Evolutionary conservation across 2,797 vertebrate species (phyloP), one percentile per base, ranked within the genome.

Genomic region (Arnoldichthys spilopterus): DNA sequence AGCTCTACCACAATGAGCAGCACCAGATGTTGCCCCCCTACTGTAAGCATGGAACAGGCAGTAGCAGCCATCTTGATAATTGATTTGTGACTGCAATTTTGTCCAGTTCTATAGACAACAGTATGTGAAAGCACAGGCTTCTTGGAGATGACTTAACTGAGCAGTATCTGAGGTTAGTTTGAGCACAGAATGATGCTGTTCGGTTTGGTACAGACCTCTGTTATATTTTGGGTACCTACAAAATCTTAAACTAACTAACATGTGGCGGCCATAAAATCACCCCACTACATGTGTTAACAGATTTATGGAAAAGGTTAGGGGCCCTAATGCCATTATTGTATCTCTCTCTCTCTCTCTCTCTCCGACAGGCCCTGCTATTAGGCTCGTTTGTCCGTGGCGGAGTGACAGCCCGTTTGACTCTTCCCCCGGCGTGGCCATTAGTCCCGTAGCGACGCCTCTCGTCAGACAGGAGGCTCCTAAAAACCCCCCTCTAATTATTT

Each of bases 401-500:
- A 93, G 94, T 96, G 97, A 98, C 97, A 98, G 96, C 93, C 95
- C 93, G 94, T 92, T 96, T 96, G 96, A 97, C 95, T 98, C 96
- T 96, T 95, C 96, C 95, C 96, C 94, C 95, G 94, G 96, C 95
- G 96, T 96, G 94, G 95, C 97, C 96, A 99, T 99, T 99, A 98
- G 97, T 67, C 79, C 79, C 69, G 95, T 96, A 95, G 94, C 93
- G 93, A 95, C 49, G 96, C 96, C 95, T 96, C 56, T 97, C 96
- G 96, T 97, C 96, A 96, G 95, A 94, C 95, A 94, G 94, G 91
- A 96, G 95, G 93, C 92, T 92, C 92, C 95, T 97, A 96, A 97
- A 98, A 98, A 96, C 90, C 79, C 82, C 96, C 96, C 96, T 97
- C 95, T 99, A 98, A 99, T 99, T 99, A 99, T 98, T 98, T 98